These are phyloP conservation scores for Anthoscopus minutus DNA, from an alignment of 2,113 vertebrate species.

Conservation along the genomic window DNA sequence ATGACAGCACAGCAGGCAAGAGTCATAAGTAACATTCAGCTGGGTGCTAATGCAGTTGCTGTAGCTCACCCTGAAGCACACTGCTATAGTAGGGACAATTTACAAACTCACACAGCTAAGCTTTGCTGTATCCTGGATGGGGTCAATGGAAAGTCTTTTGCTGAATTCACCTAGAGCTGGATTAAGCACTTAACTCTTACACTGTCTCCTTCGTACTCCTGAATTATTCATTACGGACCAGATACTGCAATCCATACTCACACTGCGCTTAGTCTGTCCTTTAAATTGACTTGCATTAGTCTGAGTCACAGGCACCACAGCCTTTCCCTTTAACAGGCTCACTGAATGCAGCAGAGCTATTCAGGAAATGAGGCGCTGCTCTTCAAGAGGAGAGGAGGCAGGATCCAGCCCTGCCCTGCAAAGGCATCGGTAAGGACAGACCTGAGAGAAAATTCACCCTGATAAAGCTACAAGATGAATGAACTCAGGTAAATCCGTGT, in stretches of 20 bases:
- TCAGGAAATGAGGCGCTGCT: background rate
- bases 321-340: background rate
- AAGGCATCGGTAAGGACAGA: background rate
- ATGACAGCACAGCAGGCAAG: background rate
- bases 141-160: background rate
- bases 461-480: background rate
- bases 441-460: background rate
- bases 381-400: background rate
- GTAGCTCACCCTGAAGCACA: background rate
- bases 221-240: constrained; percentile 33
- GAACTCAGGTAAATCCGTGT: background rate
- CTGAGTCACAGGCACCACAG: constrained; percentile 12
- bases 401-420: background rate
- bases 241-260: constrained; percentile 7
- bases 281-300: constrained; percentile 27
- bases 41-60: background rate
- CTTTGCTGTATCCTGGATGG: background rate
- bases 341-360: background rate
- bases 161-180: background rate
- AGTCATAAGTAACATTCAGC: background rate
- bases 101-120: background rate
- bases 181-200: constrained; percentile 5
- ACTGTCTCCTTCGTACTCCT: background rate
- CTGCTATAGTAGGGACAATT: background rate
- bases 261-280: background rate